Base-by-base conservation (phyloP, 1,140 invertebrate species). In the Cotesia glomerata region DNA sequence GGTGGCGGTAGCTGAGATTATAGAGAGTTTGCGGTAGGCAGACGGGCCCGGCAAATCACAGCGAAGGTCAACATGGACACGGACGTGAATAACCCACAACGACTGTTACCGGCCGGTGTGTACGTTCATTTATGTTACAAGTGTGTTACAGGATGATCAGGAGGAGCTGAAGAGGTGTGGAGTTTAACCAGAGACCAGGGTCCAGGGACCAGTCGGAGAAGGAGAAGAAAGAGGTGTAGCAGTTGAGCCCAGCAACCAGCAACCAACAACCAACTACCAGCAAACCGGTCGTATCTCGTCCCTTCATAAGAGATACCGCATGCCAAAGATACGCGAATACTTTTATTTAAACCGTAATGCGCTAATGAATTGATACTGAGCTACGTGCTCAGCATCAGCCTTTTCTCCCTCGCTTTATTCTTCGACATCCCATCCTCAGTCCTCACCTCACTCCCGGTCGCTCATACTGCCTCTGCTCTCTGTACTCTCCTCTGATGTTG, bases 281-380 rank as follows among this genome's bases (percentile, higher is more conserved):
- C 72, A 77, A 84, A 84, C 81, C 82, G 82, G 81, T 84, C 79
- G 73, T 51, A 73, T 78, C 73, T 74, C 74, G 59, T 72, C 76
- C 77, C 75, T 75, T 79, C 76, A 79, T 77, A 77, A 82, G 75
- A 80, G 78, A 82, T 81, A 83, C 76, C 75, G 81, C 80, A 79
- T 84, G 81, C 82, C 80, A 76, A 76, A 81, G 82, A 85, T 84
- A 81, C 76, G 81, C 78, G 77, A 69, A 77, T 83, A 83, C 77
- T 83, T 84, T 84, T 83, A 83, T 83, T 82, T 81, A 69, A 78
- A 78, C 76, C 77, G 80, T 84, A 84, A 84, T 84, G 81, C 81
- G 81, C 82, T 84, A 84, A 85, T 84, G 84, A 85, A 85, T 85
- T 82, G 84, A 83, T 85, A 81, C 82, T 80, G 72, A 70, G 16